These are phyloP conservation scores for Troglohyphantes excavatus DNA, from an alignment of 2,888 invertebrate genomes.

Conservation along the genomic window DNA sequence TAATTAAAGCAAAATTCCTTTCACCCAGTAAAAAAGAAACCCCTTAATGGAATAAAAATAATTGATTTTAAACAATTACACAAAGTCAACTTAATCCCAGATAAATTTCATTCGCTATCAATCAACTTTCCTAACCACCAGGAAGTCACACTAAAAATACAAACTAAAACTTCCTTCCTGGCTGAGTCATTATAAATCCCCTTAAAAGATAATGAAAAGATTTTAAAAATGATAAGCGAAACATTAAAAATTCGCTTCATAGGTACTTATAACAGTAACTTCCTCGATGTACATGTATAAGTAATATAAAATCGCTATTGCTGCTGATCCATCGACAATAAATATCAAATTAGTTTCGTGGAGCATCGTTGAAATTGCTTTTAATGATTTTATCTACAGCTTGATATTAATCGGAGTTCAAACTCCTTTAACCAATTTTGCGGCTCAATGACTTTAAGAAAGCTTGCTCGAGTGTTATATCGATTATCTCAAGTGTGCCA, in stretches of 20 bases:
- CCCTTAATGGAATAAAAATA: not conserved
- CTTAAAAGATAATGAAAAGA: not conserved
- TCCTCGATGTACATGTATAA: too few relatives aligned
- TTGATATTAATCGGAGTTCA: conserved; percentile 57
- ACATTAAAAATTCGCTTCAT: too few relatives aligned
- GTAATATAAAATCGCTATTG: too few relatives aligned
- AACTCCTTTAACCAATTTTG: conserved; percentile 61
- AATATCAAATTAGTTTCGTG: conserved; percentile 7
- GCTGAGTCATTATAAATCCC: not conserved
- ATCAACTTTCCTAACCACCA: not conserved
- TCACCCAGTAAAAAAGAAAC: not conserved
- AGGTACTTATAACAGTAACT: too few relatives aligned
- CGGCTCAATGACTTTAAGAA: conserved; percentile 54
- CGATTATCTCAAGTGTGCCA: conserved; percentile 54
- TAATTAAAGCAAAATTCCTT: too few relatives aligned
- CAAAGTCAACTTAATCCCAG: not conserved
- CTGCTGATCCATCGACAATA: conserved; percentile 7
- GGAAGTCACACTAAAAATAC: too few relatives aligned
- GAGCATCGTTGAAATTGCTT: conserved; percentile 13
- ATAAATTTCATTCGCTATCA: not conserved
- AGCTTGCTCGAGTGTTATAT: conserved; percentile 44
- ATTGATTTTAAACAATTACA: not conserved
- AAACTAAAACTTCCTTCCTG: too few relatives aligned
- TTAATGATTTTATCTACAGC: conserved; percentile 49
- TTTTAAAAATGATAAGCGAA: not conserved